These are phyloP conservation scores for Ophioninae sp. DNA, from an alignment of 2,888 invertebrate genomes.

Conservation along the genomic window DNA sequence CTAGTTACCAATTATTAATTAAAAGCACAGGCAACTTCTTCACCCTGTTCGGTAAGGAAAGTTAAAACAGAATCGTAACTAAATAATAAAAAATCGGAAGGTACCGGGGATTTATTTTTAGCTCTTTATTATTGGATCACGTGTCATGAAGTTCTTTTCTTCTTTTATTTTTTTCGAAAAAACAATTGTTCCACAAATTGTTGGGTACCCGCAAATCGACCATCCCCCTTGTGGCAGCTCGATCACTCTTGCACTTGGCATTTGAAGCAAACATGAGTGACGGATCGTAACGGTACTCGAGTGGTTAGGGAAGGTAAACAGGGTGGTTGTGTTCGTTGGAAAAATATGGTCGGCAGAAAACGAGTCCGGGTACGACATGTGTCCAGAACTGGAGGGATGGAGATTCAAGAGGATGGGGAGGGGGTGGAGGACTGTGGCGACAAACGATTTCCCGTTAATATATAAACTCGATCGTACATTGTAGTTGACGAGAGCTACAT, in stretches of 20 bases:
- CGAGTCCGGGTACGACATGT: background rate
- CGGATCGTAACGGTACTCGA: background rate
- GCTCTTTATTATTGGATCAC: no score
- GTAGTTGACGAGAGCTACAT: background rate
- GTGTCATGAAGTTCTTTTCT: no score
- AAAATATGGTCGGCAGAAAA: background rate
- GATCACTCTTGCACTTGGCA: background rate
- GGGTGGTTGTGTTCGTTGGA: background rate
- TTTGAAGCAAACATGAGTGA: background rate
- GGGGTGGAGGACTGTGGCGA: background rate
- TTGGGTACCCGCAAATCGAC: no score
- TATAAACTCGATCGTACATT: background rate
- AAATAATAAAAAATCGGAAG: background rate
- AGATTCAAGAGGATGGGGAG: background rate
- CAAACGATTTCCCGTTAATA: slow-evolving; percentile 6
- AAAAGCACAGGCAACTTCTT: background rate
- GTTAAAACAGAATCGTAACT: background rate
- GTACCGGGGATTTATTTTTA: no score
- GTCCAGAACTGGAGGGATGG: background rate
- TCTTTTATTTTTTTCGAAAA: no score
- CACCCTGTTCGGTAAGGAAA: background rate
- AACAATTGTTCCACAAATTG: no score
- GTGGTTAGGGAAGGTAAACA: background rate
- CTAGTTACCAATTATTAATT: no score
- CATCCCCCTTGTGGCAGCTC: no score